A percentile compares a stretch with the other conserved stretches of the same genome.
phyloP scores from a whole-genome alignment of 2,888 invertebrate species.

The Escarpia spicata region DNA sequence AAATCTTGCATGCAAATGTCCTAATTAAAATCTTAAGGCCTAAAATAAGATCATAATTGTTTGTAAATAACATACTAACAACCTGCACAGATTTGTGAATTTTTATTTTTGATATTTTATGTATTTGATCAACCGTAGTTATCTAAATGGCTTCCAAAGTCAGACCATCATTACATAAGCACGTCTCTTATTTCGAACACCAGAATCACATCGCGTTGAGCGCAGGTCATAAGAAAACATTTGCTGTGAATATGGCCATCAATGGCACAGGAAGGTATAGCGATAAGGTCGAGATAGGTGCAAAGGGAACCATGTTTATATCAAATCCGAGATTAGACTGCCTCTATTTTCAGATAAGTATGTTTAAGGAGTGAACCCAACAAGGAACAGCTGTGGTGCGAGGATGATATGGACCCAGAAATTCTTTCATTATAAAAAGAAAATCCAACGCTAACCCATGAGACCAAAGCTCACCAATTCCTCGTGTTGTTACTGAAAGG shows the following conservation, averaged over 20 bases:
- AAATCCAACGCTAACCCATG: neutral
- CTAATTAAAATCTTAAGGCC: neutral
- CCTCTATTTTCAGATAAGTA: neutral
- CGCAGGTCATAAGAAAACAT: neutral
- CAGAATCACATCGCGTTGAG: neutral
- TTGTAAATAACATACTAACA: neutral
- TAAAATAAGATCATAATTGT: neutral
- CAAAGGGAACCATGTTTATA: neutral
- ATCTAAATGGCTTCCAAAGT: neutral
- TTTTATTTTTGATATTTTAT: neutral
- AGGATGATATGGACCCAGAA: neutral
- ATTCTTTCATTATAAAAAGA: neutral
- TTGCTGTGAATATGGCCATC: neutral
- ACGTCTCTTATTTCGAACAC: neutral
- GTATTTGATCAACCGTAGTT: neutral
- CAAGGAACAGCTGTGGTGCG: neutral
- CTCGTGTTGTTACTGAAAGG: no score
- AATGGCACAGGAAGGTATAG: neutral
- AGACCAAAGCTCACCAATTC: no score
- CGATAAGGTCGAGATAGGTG: neutral
- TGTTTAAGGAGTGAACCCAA: neutral
- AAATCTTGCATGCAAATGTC: no score
- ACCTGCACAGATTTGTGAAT: neutral
- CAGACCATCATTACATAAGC: neutral
- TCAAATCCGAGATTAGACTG: neutral